Evolutionary conservation across 2,113 vertebrate species (phyloP).

Genomic region (Xyrauchen texanus): DNA sequence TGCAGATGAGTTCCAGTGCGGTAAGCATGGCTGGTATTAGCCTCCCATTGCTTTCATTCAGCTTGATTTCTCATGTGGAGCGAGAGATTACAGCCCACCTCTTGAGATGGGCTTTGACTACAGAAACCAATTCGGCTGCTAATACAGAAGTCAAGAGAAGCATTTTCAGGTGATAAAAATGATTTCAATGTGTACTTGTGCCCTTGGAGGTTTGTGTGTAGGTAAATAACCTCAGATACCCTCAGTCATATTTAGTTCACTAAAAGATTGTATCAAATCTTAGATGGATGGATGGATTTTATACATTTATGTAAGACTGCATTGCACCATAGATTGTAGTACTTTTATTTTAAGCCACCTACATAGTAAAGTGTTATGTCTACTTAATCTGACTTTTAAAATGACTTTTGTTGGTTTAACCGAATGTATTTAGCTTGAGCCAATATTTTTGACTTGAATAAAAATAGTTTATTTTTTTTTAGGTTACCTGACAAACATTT

Average conservation of each 20-base stretch:
- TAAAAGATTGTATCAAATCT: background rate
- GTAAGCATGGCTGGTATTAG: constrained; percentile 70
- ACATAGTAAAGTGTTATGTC: no score
- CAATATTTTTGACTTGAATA: background rate
- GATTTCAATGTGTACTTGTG: background rate
- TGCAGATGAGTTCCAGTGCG: constrained; percentile 93
- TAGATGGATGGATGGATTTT: background rate
- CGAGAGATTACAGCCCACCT: constrained; percentile 39
- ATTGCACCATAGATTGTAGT: background rate
- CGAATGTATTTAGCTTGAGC: no score
- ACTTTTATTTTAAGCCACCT: background rate
- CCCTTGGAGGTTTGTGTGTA: background rate
- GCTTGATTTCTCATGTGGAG: constrained; percentile 44
- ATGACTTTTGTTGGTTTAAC: no score
- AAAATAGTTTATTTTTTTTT: background rate
- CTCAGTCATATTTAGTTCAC: background rate
- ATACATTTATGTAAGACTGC: background rate
- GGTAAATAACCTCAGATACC: background rate
- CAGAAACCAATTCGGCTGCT: constrained; percentile 27
- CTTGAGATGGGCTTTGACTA: constrained; percentile 25
- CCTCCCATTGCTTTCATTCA: constrained; percentile 34
- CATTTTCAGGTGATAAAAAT: constrained; percentile 25
- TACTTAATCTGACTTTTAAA: no score
- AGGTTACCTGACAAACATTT: background rate
- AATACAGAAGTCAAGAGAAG: constrained; percentile 25